A percentile compares a stretch with the other conserved stretches of the same genome.
phyloP scores from a whole-genome alignment of 2,888 invertebrate species.

The Ophion costatus region DNA sequence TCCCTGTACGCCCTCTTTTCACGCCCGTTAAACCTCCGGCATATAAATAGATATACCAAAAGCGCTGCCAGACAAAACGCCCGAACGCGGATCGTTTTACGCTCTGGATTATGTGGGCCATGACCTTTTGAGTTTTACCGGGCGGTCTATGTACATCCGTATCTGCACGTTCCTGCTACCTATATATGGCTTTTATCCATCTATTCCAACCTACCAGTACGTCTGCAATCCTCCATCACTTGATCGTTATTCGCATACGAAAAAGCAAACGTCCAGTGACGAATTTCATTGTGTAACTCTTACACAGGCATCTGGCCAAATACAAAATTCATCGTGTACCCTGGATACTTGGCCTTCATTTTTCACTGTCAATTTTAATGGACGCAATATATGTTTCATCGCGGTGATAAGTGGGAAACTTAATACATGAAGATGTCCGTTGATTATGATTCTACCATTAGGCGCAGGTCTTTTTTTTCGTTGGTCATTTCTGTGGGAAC shows the following conservation, averaged over 20 bases:
- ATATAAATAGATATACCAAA: neutral
- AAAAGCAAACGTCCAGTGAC: slow-evolving; percentile 32
- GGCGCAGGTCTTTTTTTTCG: slow-evolving; percentile 21
- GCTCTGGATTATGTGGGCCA: neutral
- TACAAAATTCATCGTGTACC: slow-evolving; percentile 5
- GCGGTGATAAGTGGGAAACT: neutral
- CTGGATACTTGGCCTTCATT: neutral
- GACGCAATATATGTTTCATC: neutral
- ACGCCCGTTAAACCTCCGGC: slow-evolving; percentile 25
- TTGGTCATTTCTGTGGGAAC: slow-evolving; percentile 60
- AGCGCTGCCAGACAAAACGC: slow-evolving; percentile 18
- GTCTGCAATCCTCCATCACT: slow-evolving; percentile 39
- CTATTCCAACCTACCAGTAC: slow-evolving; percentile 47
- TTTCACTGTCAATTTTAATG: neutral
- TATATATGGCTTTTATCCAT: slow-evolving; percentile 41
- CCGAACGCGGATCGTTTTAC: neutral
- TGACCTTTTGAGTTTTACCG: slow-evolving; percentile 12
- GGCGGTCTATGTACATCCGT: neutral
- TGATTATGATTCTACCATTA: neutral
- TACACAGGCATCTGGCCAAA: neutral
- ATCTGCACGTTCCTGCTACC: neutral
- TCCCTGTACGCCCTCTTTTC: slow-evolving; percentile 29
- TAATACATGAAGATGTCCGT: neutral
- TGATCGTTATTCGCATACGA: slow-evolving; percentile 40
- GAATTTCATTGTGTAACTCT: neutral